A percentile compares a stretch with the other conserved stretches of the same genome.
These are phyloP conservation scores for Hemiscyllium ocellatum DNA, from an alignment of 2,113 vertebrate genomes.

Conservation along the genomic window DNA sequence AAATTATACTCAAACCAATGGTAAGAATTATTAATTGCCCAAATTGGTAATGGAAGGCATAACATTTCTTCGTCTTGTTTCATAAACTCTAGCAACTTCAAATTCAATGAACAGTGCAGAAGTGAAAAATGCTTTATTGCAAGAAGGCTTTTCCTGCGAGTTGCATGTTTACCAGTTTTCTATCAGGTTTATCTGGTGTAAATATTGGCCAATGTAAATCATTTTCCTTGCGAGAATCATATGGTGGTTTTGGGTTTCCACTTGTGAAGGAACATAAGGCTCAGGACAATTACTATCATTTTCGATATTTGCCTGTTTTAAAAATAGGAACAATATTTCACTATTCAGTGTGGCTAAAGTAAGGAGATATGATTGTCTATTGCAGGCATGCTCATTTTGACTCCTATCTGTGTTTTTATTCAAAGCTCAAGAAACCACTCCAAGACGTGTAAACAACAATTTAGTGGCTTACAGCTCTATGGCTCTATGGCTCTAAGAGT, in stretches of 20 bases:
- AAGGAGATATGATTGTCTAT: background rate
- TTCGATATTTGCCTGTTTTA: background rate
- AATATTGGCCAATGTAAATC: background rate
- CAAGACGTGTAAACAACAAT: too few relatives aligned
- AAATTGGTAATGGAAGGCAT: background rate
- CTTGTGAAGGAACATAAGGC: background rate
- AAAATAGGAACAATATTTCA: background rate
- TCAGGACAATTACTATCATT: background rate
- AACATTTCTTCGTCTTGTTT: background rate
- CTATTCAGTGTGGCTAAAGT: background rate
- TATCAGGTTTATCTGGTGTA: background rate
- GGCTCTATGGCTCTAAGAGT: too few relatives aligned
- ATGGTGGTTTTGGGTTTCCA: background rate
- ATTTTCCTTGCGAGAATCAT: background rate
- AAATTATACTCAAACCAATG: background rate
- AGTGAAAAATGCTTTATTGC: background rate
- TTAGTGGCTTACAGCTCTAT: too few relatives aligned
- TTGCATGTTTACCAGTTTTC: background rate
- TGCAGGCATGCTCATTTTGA: background rate
- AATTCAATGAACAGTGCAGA: background rate
- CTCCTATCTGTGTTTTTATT: too few relatives aligned
- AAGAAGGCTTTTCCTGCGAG: background rate
- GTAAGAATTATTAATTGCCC: background rate
- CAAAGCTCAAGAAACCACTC: too few relatives aligned
- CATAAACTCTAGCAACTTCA: background rate